A percentile compares a stretch with the other conserved stretches of the same genome.
Evolutionary conservation across 2,797 vertebrate species (phyloP).

Genomic region (Acipenser ruthenus): DNA sequence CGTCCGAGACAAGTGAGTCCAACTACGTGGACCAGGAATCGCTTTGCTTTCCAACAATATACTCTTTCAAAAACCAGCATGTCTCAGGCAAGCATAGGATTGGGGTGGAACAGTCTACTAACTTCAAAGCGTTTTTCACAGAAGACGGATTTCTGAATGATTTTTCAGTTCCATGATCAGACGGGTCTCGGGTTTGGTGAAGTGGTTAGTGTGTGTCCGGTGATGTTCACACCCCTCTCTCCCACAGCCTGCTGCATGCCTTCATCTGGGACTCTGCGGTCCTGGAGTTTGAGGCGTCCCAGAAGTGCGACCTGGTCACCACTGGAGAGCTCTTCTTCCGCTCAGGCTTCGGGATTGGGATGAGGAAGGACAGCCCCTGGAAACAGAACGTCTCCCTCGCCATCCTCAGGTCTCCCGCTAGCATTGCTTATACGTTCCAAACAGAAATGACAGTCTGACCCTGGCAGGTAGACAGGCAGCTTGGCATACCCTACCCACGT

Average conservation of each 20-base stretch:
- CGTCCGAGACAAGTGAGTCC: slow-evolving; percentile 92
- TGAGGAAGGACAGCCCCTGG: slow-evolving; percentile 99
- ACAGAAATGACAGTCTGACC: slow-evolving; percentile 45
- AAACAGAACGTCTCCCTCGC: slow-evolving; percentile 99
- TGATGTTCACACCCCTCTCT: slow-evolving; percentile 21
- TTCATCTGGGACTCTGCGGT: slow-evolving; percentile 99
- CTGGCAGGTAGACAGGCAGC: too few species aligned
- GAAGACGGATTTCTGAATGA: too few species aligned
- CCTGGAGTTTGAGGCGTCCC: slow-evolving; percentile 97
- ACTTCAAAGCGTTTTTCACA: too few species aligned
- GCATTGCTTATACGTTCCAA: slow-evolving; percentile 37
- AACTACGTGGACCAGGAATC: too few species aligned
- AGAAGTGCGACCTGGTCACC: slow-evolving; percentile 98
- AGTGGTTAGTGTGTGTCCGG: too few species aligned
- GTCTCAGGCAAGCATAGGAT: too few species aligned
- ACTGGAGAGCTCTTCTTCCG: slow-evolving; percentile 99
- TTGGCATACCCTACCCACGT: too few species aligned
- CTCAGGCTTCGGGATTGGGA: slow-evolving; percentile 96
- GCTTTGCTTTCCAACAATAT: too few species aligned
- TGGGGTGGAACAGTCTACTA: too few species aligned
- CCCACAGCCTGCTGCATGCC: slow-evolving; percentile 92
- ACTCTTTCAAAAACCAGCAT: too few species aligned
- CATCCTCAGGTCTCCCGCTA: slow-evolving; percentile 90
- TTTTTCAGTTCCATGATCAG: too few species aligned
- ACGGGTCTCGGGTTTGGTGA: too few species aligned